Percentiles rank a stretch among this genome's conserved stretches.
Evolutionary conservation across 2,797 vertebrate genomes (phyloP).

Genomic region (Agapornis canus): DNA sequence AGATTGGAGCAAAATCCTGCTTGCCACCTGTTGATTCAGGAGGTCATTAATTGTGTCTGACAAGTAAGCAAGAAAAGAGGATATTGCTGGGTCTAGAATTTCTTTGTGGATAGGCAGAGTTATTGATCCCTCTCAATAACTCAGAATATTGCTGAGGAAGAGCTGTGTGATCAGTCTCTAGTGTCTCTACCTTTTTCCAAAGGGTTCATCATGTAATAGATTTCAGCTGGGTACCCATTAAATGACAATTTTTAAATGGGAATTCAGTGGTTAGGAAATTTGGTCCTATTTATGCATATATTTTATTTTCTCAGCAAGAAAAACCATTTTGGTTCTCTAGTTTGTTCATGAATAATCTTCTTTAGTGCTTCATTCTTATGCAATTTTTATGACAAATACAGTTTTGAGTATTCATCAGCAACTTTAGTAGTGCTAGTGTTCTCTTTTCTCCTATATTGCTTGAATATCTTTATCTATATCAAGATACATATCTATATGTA

Average conservation of each 20-base stretch:
- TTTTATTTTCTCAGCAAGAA: not conserved
- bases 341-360: not conserved
- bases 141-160: not conserved
- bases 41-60: not conserved
- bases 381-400: not conserved
- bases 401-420: not conserved
- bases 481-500: not conserved
- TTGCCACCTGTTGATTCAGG: not conserved
- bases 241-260: not conserved
- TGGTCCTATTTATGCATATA: not conserved
- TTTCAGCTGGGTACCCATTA: not conserved
- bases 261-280: not conserved
- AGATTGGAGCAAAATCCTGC: not conserved
- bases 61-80: conserved; percentile 5
- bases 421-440: not conserved
- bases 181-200: not conserved
- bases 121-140: not conserved
- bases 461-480: not conserved
- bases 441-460: not conserved
- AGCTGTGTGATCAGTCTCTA: not conserved
- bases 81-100: not conserved
- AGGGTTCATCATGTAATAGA: not conserved
- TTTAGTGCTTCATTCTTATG: not conserved
- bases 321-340: not conserved
- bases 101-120: not conserved